Evolutionary conservation across 1,140 invertebrate species (phyloP).

Genomic region (Bradysia coprophila): DNA sequence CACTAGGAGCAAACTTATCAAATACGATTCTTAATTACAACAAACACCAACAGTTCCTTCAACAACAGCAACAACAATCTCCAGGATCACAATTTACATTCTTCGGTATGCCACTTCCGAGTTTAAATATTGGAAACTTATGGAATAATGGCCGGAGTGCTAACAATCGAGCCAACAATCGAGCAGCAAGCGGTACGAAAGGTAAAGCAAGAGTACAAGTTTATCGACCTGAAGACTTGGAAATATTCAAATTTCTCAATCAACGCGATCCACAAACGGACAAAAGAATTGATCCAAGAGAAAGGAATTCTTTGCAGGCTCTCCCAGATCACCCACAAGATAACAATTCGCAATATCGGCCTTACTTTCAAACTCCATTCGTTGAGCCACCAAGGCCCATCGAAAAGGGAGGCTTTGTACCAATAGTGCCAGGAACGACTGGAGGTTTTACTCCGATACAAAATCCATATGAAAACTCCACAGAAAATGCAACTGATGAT

Average conservation of each 20-base stretch:
- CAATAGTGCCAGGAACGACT: constrained; percentile 40
- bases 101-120: constrained; percentile 62
- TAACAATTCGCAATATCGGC: constrained; percentile 10
- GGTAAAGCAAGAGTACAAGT: constrained; percentile 12
- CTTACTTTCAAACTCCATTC: constrained; percentile 24
- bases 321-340: constrained; percentile 22
- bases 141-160: constrained; percentile 30
- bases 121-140: constrained; percentile 41
- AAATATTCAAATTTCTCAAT: constrained; percentile 21
- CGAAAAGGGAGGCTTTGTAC: constrained; percentile 51
- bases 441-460: constrained; percentile 50
- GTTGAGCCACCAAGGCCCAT: constrained; percentile 42
- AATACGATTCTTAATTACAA: constrained; percentile 42
- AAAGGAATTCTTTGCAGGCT: constrained; percentile 22
- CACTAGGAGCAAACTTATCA: constrained; percentile 33
- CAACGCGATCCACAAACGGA: constrained; percentile 6
- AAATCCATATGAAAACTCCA: constrained; percentile 26
- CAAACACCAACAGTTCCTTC: constrained; percentile 27
- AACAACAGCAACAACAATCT: constrained; percentile 16
- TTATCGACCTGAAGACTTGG: constrained; percentile 20
- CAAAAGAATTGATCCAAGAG: constrained; percentile 9
- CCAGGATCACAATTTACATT: constrained; percentile 47
- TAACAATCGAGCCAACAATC: constrained; percentile 4
- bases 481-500: not conserved
- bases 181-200: constrained; percentile 12